phyloP scores from a whole-genome alignment of 2,113 vertebrate genomes.

The Tachycineta bicolor region DNA sequence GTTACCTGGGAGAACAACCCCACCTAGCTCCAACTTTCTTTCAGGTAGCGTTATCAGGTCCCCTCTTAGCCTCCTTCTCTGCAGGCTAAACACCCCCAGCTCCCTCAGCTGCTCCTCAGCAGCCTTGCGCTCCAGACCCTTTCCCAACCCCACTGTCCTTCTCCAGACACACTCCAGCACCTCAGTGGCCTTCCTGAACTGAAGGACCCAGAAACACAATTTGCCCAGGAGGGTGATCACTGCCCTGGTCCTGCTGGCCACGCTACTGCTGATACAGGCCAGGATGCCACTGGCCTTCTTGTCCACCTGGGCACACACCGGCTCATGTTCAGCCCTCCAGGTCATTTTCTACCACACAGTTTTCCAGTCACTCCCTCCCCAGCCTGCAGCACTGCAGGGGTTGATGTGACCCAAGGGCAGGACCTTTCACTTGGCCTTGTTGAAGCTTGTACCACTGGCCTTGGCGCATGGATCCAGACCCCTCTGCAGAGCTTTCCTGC shows the following conservation, averaged over 20 bases:
- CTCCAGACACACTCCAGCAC: background rate
- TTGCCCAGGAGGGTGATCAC: background rate
- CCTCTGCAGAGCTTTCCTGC: background rate
- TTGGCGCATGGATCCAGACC: accelerated
- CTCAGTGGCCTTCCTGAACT: background rate
- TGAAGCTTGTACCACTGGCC: background rate
- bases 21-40: background rate
- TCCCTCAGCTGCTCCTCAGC: background rate
- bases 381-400: background rate
- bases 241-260: background rate
- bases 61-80: background rate
- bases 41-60: background rate
- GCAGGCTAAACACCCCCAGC: background rate
- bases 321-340: background rate
- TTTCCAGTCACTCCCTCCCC: background rate
- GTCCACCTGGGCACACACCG: background rate
- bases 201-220: background rate
- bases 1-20: background rate
- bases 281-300: background rate
- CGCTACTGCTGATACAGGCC: background rate
- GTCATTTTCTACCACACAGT: background rate
- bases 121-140: background rate
- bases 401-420: background rate
- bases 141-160: accelerated
- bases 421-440: no score